Evolutionary conservation across 1,140 invertebrate genomes (phyloP), one percentile per base, ranked within the genome.

Genomic region (Drosophila watanabei): DNA sequence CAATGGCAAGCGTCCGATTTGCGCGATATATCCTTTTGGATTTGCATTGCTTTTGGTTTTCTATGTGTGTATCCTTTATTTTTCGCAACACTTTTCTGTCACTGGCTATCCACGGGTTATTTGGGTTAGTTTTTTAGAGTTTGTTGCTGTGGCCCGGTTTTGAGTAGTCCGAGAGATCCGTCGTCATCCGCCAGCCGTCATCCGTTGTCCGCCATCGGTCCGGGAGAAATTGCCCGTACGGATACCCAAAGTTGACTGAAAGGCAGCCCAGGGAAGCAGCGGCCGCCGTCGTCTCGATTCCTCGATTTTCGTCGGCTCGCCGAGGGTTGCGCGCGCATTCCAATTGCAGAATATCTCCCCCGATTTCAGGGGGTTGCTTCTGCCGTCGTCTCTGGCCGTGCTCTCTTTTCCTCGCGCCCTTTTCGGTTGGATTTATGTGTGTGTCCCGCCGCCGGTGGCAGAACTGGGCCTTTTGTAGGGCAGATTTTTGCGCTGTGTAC

Each of bases 1-100:
- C 95, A 96, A 94, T 95, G 96, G 92, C 92, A 91, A 94, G 89
- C 94, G 94, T 93, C 71, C 54, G 18, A 41, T 58, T 18, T 28
- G 3, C 24, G 39, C 16, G 3, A 9, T 52, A 77, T 82, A 75
- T 58, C 45, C 30, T 35, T 32, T 24, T 2, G 33, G 20, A 48
- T 20, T 41, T 35, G n/a, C 20, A 46, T 16, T 37, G 10, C 14
- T 2, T 2, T 20, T 2, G 1, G 33, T 8, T 4, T 35, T 16
- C 18, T 9, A n/a, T n/a, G 52, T 56, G 35, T n/a, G 13, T 39
- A 32, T 46, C 46, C 16, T 41, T 41, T 28, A 37, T 37, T 54
- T 35, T 54, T 54, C 6, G 49, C 11, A 61, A 33, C 58, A 62
- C 39, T 51, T 57, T 57, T 52, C 11, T 35, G 30, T 41, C 75